A percentile compares a stretch with the other conserved stretches of the same genome.
Conservation (phyloP, 1,140 invertebrate genomes). For the Dreissena polymorpha region DNA sequence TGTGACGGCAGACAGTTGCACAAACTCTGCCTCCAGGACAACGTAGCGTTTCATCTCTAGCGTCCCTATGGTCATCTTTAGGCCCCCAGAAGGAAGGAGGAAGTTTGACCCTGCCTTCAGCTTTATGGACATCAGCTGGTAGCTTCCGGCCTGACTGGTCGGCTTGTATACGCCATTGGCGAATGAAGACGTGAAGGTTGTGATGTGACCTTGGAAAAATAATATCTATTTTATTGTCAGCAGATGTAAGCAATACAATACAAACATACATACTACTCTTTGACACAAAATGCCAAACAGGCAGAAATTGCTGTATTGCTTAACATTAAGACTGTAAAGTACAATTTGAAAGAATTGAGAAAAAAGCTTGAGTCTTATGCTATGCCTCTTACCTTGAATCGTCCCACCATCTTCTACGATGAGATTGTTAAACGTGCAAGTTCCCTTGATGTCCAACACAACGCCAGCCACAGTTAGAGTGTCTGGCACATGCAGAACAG, state of each 20-base stretch:
- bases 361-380: too few species aligned
- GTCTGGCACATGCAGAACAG: slow-evolving; percentile 63
- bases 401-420: slow-evolving; percentile 62
- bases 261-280: too few species aligned
- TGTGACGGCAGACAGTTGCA: slow-evolving; percentile 59
- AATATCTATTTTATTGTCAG: too few species aligned
- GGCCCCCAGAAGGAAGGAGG: slow-evolving; percentile 50
- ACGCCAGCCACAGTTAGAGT: slow-evolving; percentile 64
- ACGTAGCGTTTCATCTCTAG: slow-evolving; percentile 70
- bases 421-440: slow-evolving; percentile 68
- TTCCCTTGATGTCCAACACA: slow-evolving; percentile 58
- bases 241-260: too few species aligned
- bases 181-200: slow-evolving; percentile 65
- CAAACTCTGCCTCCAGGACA: slow-evolving; percentile 57
- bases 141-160: slow-evolving; percentile 59
- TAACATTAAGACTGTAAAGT: too few species aligned
- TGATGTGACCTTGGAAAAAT: slow-evolving; percentile 56
- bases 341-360: too few species aligned
- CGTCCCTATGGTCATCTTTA: slow-evolving; percentile 58
- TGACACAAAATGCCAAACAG: too few species aligned
- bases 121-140: slow-evolving; percentile 55
- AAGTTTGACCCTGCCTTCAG: slow-evolving; percentile 65
- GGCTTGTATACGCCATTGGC: slow-evolving; percentile 54
- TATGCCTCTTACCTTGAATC: too few species aligned
- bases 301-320: too few species aligned